Evolutionary conservation across 2,888 invertebrate genomes (phyloP).

Genomic region (Eristalis arbustorum): DNA sequence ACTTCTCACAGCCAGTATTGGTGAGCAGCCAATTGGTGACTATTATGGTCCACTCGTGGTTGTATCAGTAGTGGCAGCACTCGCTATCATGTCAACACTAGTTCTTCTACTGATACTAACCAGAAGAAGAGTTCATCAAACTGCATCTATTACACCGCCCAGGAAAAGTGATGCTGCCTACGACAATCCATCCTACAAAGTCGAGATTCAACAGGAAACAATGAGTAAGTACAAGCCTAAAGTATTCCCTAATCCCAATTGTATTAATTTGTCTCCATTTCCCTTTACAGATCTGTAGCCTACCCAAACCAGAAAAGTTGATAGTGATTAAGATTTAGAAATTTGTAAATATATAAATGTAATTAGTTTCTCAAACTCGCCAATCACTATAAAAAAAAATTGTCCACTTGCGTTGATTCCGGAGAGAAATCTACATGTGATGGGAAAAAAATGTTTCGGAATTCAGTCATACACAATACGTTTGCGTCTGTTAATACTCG

Average conservation of each 20-base stretch:
- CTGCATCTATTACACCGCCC: conserved; percentile 89
- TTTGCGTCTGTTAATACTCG: not conserved
- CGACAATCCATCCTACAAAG: conserved; percentile 96
- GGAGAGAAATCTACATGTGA: not conserved
- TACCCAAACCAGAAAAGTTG: conserved; percentile 60
- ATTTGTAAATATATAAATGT: conserved; percentile 49
- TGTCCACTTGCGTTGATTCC: not conserved
- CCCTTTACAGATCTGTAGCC: conserved; percentile 74
- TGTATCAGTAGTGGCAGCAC: conserved; percentile 91
- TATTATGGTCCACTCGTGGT: conserved; percentile 94
- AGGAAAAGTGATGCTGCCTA: conserved; percentile 93
- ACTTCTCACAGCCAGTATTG: conserved; percentile 80
- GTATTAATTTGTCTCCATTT: not conserved
- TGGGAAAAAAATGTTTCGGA: not conserved
- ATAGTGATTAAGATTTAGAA: conserved; percentile 4
- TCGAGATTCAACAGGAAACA: conserved; percentile 94
- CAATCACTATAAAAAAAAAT: not conserved
- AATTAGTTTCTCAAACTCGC: conserved; percentile 17
- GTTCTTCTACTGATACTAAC: conserved; percentile 90
- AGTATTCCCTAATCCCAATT: conserved; percentile 35
- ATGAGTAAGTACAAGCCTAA: conserved; percentile 84
- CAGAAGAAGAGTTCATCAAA: conserved; percentile 85
- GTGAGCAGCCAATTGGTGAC: conserved; percentile 82
- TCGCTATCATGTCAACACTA: conserved; percentile 90
- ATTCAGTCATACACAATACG: not conserved